Percentiles rank a stretch among this genome's conserved stretches.
These are phyloP conservation scores for Xiphophorus couchianus DNA, from an alignment of 2,113 vertebrate genomes.

Conservation along the genomic window DNA sequence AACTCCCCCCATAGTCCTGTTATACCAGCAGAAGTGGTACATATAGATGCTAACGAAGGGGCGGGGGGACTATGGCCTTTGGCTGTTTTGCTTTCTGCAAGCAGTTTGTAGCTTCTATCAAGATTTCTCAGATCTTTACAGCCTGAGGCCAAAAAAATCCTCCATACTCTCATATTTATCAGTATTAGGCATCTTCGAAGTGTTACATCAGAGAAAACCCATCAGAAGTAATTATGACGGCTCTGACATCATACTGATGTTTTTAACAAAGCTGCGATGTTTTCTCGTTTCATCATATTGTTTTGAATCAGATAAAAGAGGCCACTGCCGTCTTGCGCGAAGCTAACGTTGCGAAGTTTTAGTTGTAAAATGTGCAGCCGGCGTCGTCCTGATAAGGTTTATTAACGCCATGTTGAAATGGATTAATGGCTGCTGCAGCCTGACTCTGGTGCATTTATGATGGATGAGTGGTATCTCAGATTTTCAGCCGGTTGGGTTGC, in stretches of 20 bases:
- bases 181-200: slow-evolving; percentile 40
- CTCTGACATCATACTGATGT: slow-evolving; percentile 29
- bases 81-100: slow-evolving; percentile 42
- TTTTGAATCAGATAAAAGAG: slow-evolving; percentile 50
- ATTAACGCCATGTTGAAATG: slow-evolving; percentile 18
- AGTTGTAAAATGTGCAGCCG: slow-evolving; percentile 24
- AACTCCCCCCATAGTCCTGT: not conserved
- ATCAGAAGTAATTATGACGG: slow-evolving; percentile 45
- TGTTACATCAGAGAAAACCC: slow-evolving; percentile 59
- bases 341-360: slow-evolving; percentile 9
- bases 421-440: slow-evolving; percentile 12
- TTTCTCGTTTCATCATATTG: slow-evolving; percentile 54
- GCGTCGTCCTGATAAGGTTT: slow-evolving; percentile 10
- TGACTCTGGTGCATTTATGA: slow-evolving; percentile 22
- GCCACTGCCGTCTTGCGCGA: slow-evolving; percentile 4
- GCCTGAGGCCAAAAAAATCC: slow-evolving; percentile 29
- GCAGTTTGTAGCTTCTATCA: slow-evolving; percentile 29
- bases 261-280: slow-evolving; percentile 35
- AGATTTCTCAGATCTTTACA: slow-evolving; percentile 29
- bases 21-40: slow-evolving; percentile 5
- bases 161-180: slow-evolving; percentile 25
- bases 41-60: slow-evolving; percentile 11
- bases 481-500: slow-evolving; percentile 34
- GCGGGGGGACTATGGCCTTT: not conserved
- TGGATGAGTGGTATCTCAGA: slow-evolving; percentile 42